A percentile compares a stretch with the other conserved stretches of the same genome.
These are phyloP conservation scores for Gymnoscopelus braueri DNA, from an alignment of 2,797 vertebrate species.

Conservation along the genomic window DNA sequence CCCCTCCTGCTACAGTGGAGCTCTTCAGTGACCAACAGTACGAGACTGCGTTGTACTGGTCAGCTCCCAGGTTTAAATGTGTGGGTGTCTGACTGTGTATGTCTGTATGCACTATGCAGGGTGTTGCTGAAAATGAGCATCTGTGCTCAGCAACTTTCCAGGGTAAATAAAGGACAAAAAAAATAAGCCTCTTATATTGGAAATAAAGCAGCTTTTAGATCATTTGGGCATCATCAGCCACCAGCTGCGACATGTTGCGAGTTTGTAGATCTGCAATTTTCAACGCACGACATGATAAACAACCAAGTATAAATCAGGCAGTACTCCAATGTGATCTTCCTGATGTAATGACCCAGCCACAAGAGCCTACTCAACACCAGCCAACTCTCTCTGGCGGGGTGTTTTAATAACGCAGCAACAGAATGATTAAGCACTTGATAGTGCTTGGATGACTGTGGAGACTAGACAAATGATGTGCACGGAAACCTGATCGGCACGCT, in stretches of 20 bases:
- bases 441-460: constrained; percentile 36
- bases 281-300: not conserved
- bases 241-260: not conserved
- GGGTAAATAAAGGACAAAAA: not conserved
- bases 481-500: constrained; percentile 48
- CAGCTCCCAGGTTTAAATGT: too few species aligned
- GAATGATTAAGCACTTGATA: constrained; percentile 50
- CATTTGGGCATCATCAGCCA: constrained; percentile 8
- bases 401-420: constrained; percentile 50
- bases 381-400: constrained; percentile 13
- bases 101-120: too few species aligned
- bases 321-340: constrained; percentile 13
- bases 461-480: constrained; percentile 43
- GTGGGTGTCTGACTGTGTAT: too few species aligned
- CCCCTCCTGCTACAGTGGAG: too few species aligned
- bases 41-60: too few species aligned
- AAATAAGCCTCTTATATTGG: constrained; percentile 12
- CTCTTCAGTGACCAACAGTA: too few species aligned
- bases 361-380: constrained; percentile 34
- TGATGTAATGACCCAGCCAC: constrained; percentile 26
- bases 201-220: constrained; percentile 7
- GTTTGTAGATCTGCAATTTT: constrained; percentile 4
- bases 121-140: too few species aligned
- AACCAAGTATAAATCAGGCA: too few species aligned
- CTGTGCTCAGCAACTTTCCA: too few species aligned